Evolutionary conservation across 2,888 invertebrate species (phyloP), one percentile per base, ranked within the genome.

Genomic region (Ectropis crepuscularia): DNA sequence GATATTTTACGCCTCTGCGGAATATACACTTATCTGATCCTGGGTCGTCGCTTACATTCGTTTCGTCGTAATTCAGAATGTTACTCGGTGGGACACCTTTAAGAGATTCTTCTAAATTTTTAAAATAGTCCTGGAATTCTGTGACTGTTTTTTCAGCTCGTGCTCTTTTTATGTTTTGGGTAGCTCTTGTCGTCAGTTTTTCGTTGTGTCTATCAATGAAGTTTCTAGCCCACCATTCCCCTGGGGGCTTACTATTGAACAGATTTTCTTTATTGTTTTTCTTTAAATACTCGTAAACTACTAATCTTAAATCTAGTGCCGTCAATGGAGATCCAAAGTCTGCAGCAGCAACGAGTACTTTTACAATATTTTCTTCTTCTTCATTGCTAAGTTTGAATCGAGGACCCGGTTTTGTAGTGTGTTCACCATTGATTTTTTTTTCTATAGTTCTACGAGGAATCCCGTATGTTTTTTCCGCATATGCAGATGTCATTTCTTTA

Each of bases 401-500:
- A 11, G 53, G 63, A 41, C 67, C 70, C 0, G 49, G 43, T 36
- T 61, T 36, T 41, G 62, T 55, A 37, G 58, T 37, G 28, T 70
- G 61, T 28, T 55, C 12, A 8, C 53, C 37, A 59, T 67, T 63
- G 36, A 57, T 28, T 68, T 65, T 46, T n/a, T 69, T 64, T 11
- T 53, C 37, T 42, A 67, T 67, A 0, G 68, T 71, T 8, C 73
- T 59, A 48, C 69, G 45, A 42, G 69, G 68, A 37, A 71, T 70
- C 8, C 63, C 63, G 48, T 70, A 68, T 36, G 67, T 63, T 39
- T 54, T 54, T 64, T 71, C 60, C 37, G 71, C 70, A 12, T 68
- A 66, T 45, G 59, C 47, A 16, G 67, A 65, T 11, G 70, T 63
- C 42, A 70, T 64, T 12, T 62, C 39, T 11, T 64, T 64, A 47